Percentiles rank a stretch among this genome's conserved stretches.
Evolutionary conservation across 2,888 invertebrate genomes (phyloP).

Genomic region (Ornithoptera alexandrae): DNA sequence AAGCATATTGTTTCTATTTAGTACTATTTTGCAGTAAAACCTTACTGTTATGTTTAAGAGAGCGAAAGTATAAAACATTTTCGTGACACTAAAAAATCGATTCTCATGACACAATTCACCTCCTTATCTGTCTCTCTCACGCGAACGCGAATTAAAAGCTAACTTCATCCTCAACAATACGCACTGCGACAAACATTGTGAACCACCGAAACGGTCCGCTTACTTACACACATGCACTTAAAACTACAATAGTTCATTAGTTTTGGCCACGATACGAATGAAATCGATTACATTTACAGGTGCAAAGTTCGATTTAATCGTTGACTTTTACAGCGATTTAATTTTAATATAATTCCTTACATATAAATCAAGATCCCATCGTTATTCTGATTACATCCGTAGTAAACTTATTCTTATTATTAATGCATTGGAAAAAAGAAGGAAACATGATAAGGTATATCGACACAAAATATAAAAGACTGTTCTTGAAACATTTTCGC

Average conservation of each 20-base stretch:
- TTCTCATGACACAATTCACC: conserved; percentile 29
- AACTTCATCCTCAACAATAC: conserved; percentile 29
- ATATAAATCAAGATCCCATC: too few species aligned
- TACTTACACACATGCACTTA: conserved; percentile 1
- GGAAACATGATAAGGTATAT: background rate
- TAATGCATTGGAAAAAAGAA: too few species aligned
- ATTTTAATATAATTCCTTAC: background rate
- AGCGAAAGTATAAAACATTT: conserved; percentile 22
- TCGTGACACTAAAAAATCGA: conserved; percentile 28
- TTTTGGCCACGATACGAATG: background rate
- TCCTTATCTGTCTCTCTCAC: conserved; percentile 26
- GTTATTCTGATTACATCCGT: too few species aligned
- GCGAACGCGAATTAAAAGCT: conserved; percentile 27
- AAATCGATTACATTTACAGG: background rate
- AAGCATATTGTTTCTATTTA: too few species aligned
- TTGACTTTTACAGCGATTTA: background rate
- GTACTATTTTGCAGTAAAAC: background rate
- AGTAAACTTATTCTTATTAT: too few species aligned
- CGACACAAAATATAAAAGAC: background rate
- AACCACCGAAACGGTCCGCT: conserved; percentile 17
- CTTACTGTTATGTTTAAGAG: background rate
- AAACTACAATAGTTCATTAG: background rate
- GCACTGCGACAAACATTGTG: conserved; percentile 30
- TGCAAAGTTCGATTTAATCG: background rate
- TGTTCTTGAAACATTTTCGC: background rate